Evolutionary conservation across 64 coral and sea anemone genomes (phyloP).

Genomic region (Stichodactyla helianthus): DNA sequence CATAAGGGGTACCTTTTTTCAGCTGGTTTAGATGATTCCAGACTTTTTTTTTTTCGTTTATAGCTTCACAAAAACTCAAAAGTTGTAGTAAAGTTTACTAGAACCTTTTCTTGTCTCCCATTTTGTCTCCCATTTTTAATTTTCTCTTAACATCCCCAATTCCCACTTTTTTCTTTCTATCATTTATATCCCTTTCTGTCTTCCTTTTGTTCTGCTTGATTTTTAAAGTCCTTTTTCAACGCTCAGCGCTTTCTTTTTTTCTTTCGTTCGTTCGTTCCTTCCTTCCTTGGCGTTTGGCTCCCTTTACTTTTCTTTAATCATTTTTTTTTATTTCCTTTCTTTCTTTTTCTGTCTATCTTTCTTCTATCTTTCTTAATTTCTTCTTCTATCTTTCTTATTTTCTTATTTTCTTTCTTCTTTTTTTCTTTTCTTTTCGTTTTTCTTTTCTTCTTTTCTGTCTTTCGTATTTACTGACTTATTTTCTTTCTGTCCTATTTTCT

Average conservation of each 20-base stretch:
- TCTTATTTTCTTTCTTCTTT: not conserved
- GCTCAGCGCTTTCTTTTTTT: not conserved
- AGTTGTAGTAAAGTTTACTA: no score
- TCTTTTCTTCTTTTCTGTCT: not conserved
- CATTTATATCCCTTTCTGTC: no score
- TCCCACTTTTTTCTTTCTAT: no score
- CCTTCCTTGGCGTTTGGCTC: not conserved
- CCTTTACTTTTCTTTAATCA: not conserved
- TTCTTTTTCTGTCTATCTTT: not conserved
- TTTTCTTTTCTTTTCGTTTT: not conserved
- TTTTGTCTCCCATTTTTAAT: no score
- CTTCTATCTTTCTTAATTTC: not conserved
- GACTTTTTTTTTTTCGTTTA: no score
- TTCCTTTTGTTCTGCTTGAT: no score
- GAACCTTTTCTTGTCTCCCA: no score
- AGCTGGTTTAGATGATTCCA: no score
- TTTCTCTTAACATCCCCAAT: no score
- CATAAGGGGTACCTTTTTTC: no score
- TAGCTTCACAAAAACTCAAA: no score
- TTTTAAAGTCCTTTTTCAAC: no score
- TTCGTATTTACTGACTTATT: not conserved
- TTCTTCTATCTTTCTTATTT: not conserved
- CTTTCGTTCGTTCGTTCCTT: not conserved
- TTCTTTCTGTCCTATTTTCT: not conserved
- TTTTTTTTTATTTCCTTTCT: not conserved